phyloP scores from a whole-genome alignment of 2,113 vertebrate species.

The Siniperca chuatsi region DNA sequence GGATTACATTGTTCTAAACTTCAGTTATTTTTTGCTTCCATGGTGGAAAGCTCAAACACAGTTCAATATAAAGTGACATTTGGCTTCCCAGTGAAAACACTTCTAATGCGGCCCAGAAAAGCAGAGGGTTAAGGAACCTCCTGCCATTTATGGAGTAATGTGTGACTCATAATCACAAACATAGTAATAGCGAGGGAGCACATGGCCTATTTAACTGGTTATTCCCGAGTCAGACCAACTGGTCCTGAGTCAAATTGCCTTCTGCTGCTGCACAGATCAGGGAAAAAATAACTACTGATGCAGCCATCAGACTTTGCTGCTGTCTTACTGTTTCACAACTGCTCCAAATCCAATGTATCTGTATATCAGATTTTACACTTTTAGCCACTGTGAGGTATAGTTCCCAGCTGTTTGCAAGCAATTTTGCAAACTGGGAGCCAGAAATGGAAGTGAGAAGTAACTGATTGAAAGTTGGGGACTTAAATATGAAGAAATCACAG shows the following conservation, averaged over 20 bases:
- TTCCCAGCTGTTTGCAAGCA: neutral
- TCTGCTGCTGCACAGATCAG: constrained; percentile 59
- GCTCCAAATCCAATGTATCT: neutral
- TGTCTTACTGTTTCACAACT: neutral
- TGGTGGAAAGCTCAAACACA: neutral
- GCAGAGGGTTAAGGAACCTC: constrained; percentile 46
- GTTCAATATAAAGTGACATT: constrained; percentile 4
- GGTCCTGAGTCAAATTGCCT: constrained; percentile 62
- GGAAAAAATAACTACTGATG: constrained; percentile 38
- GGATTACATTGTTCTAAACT: neutral
- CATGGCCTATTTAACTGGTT: constrained; percentile 71
- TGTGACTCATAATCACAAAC: constrained; percentile 72
- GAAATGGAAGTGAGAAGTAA: neutral
- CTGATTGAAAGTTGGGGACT: neutral
- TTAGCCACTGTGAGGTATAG: neutral
- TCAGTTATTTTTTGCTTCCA: neutral
- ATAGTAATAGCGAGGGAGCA: constrained; percentile 62
- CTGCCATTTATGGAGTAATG: constrained; percentile 49
- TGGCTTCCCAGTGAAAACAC: neutral
- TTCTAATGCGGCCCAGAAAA: constrained; percentile 20
- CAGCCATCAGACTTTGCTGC: constrained; percentile 11
- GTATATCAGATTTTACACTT: neutral
- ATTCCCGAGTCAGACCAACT: constrained; percentile 68
- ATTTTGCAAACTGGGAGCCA: neutral
- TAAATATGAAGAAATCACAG: neutral